Base-by-base conservation (phyloP, 2,797 vertebrate species). In the Rhinogobio ventralis region DNA sequence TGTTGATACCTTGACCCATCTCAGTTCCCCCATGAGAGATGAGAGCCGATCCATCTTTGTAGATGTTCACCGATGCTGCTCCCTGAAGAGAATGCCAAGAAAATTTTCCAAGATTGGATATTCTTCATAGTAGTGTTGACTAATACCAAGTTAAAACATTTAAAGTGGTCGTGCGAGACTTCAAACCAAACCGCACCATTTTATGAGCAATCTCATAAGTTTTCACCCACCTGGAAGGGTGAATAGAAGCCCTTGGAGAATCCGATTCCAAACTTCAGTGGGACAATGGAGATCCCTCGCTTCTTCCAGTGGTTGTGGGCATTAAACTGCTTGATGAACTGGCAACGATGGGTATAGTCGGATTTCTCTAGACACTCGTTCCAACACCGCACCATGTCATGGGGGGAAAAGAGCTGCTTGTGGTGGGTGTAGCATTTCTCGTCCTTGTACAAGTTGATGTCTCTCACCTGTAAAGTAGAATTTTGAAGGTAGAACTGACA, bases 371-470 rank as follows among this genome's bases (percentile, higher is more conserved):
- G 89, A 85, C 96, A 96, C 85, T 96, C 89, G 0, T 94, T 91
- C 96, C 96, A 97, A 86, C 96, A 97, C 36, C 85, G 92, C 67
- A 91, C 85, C 91, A 96, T 90, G 81, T 93, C 90, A 23, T 91
- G 86, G 0, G 96, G 92, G 81, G 88, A 93, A 92, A 96, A 93
- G 0, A 92, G 90, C 90, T 96, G 95, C 87, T 93, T 95, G 93
- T 94, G 95, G 91, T 93, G 94, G 20, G 95, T 95, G 88, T 92
- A 89, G 17, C 89, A 77, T 90, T 91, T 0, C 14, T 92, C 86
- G 7, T 90, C 92, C 84, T 89, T 93, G 92, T 96, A 96, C 95
- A 96, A 96, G 90, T 97, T 97, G 77, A 95, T 92, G 91, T 96
- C 94, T 67, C 94, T 92, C 81, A 97, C 85, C 96, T 97, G 90